Percentiles rank a stretch among this genome's conserved stretches.
Conservation (phyloP, 1,140 invertebrate genomes). For the Drosophila kohkoa region DNA sequence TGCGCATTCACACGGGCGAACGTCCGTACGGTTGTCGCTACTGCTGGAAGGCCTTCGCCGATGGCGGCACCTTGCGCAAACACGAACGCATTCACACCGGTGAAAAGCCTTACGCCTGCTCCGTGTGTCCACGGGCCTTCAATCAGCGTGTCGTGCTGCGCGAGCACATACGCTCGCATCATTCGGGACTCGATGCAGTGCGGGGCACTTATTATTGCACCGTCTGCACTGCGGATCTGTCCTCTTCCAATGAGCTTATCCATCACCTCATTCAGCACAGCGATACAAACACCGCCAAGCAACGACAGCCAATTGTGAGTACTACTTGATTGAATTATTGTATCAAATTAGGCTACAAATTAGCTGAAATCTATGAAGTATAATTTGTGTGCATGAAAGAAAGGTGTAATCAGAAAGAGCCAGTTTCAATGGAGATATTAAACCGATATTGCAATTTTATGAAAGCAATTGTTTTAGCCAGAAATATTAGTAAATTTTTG, state of each 20-base stretch:
- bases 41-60: conserved; percentile 99
- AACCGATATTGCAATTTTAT: no score
- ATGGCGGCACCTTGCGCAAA: conserved; percentile 97
- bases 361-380: no score
- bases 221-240: conserved; percentile 89
- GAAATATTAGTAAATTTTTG: no score
- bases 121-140: conserved; percentile 95
- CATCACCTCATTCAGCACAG: conserved; percentile 93
- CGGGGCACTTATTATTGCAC: conserved; percentile 88
- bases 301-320: conserved; percentile 89
- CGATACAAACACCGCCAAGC: conserved; percentile 92
- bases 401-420: no score
- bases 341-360: no score
- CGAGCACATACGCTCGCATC: conserved; percentile 93
- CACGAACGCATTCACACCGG: conserved; percentile 99
- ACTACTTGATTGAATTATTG: background rate
- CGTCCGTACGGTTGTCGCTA: conserved; percentile 97
- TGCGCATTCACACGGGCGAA: conserved; percentile 92
- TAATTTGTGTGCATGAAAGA: no score
- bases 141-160: conserved; percentile 93
- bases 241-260: conserved; percentile 90
- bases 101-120: conserved; percentile 97
- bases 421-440: no score
- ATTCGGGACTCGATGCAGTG: conserved; percentile 90
- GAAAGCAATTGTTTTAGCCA: no score